Evolutionary conservation across 2,797 vertebrate genomes (phyloP), one percentile per base, ranked within the genome.

Genomic region (Hemitrygon akajei): DNA sequence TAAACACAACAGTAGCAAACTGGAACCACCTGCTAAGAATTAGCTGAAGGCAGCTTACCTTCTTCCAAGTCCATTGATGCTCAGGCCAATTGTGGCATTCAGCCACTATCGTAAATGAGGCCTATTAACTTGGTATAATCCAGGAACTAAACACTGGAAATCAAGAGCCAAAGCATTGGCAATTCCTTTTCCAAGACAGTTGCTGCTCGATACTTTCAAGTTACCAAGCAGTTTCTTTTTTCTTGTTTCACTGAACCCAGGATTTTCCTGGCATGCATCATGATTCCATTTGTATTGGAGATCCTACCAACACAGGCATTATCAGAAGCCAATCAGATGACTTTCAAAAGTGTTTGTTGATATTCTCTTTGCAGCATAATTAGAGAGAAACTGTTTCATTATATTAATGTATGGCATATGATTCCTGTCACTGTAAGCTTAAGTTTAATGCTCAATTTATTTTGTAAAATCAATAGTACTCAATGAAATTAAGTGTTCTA

Each of bases 391-490:
- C 12, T n/a, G 11, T 22, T 76, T 93, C 91, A 92, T 69, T 56
- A 47, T 47, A 92, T 92, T 92, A 47, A 37, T 92, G 69, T 10
- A 30, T 47, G 71, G 10, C 91, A 71, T 63, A 75, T 27, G 25
- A 30, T 75, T 30, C 37, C 25, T 71, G 27, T 22, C 71, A 37
- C 91, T 75, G 34, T 30, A 75, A 92, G 47, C 27, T 73, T 71
- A 92, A 34, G 69, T 73, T 92, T 47, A 73, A 73, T 40, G 34
- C 69, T 75, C 91, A 92, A 92, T 92, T 71, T 92, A 92, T 47
- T 92, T 92, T 66, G 12, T 75, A 92, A 73, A 92, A 92, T 92
- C 91, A 71, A 92, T 92, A 92, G 37, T 75, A 92, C 91, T 92
- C 69, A 92, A 75, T 37, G 75, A 92, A 92, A 47, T 92, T 92